Conservation (phyloP, 2,113 vertebrate species). For the Caranx melampygus region DNA sequence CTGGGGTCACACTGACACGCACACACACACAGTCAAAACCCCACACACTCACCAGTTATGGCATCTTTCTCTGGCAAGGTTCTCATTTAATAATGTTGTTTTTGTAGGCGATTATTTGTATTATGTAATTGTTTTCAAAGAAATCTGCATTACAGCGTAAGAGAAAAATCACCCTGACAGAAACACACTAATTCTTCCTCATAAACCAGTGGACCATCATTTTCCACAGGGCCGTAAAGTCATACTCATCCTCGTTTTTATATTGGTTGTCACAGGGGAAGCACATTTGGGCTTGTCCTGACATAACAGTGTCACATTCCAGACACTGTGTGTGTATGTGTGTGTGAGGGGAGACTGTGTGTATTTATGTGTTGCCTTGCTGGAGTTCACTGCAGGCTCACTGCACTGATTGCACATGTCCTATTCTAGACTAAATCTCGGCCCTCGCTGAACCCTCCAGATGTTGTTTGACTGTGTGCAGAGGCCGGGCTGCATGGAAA, state of each 20-base stretch:
- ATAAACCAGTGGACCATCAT: slow-evolving; percentile 17
- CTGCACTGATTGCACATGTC: slow-evolving; percentile 48
- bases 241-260: slow-evolving; percentile 8
- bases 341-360: not conserved
- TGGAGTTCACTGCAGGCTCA: slow-evolving; percentile 12
- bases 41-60: not conserved
- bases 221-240: slow-evolving; percentile 9
- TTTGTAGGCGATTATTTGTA: not conserved
- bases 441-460: slow-evolving; percentile 49
- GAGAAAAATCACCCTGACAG: not conserved
- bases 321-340: slow-evolving; percentile 1
- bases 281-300: slow-evolving; percentile 37
- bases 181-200: not conserved
- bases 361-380: not conserved
- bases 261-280: slow-evolving; percentile 6
- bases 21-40: not conserved
- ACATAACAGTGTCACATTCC: slow-evolving; percentile 57
- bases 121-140: not conserved
- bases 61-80: not conserved
- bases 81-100: not conserved
- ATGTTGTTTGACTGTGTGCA: slow-evolving; percentile 37
- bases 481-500: slow-evolving; percentile 15
- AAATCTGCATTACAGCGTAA: not conserved
- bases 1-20: not conserved
- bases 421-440: slow-evolving; percentile 30